Base-by-base conservation (phyloP, 2,888 invertebrate genomes). In the Caenorhabditis drosophilae region DNA sequence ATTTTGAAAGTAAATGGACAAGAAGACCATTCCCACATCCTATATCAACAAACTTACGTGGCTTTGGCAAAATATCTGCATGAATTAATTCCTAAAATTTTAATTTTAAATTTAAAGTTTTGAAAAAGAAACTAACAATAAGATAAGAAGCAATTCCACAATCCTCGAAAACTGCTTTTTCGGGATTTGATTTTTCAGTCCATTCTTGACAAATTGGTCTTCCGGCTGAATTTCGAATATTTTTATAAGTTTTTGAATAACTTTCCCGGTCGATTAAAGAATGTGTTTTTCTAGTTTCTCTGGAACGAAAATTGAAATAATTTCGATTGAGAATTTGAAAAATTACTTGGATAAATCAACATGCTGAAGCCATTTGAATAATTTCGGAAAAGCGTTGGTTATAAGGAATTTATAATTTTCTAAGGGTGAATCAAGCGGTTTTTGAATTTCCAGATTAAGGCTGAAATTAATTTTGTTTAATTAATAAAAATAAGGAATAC, bases 121-220 rank as follows among this genome's bases (percentile, higher is more conserved):
- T 26, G 16, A 57, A 54, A 25, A 11, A 31, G 42, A 51, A 25
- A 67, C 70, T 57, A 44, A 84, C 84, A 50, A 93, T 86, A 41
- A 95, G 85, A 84, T 94, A 95, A 12, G 91, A 87, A 6, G 93
- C 92, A 78, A 97, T 96, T 3, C 93, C 93, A 68, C 98, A 88
- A 85, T 98, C 97, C 87, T 98, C 97, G 86, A 91, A 93, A 0
- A 98, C 92, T 87, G 91, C 95, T 85, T 97, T 98, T 46, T 89
- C 85, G 16, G 97, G 93, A 85, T 97, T 93, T 6, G 97, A 97
- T 66, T 89, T 90, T 85, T 94, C 93, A 4, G 91, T 89, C 96
- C 96, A 97, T 12, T 18, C 62, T 49, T 63, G 52, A 38, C 61
- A 63, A 16, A 80, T 56, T 9, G 35, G 38, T 47, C 49, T 50